A percentile compares a stretch with the other conserved stretches of the same genome.
Evolutionary conservation across 2,113 vertebrate species (phyloP).

Genomic region (Cinclus mexicanus): DNA sequence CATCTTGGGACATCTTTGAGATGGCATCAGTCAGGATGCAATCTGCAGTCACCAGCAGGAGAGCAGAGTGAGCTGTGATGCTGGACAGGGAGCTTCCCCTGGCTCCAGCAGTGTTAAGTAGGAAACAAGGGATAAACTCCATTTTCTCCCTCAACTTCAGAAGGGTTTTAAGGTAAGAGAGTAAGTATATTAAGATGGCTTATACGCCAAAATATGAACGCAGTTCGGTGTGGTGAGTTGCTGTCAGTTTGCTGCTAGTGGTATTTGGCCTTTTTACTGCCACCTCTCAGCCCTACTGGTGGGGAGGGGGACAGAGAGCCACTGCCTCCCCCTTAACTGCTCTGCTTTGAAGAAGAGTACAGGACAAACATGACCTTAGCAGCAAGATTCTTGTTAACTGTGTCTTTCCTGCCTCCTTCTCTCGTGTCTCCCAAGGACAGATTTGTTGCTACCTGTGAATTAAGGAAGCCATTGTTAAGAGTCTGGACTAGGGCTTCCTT

Average conservation of each 20-base stretch:
- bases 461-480: neutral
- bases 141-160: neutral
- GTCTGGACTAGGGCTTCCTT: neutral
- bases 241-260: neutral
- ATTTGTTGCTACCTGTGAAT: neutral
- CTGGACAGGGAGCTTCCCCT: neutral
- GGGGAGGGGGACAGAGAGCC: neutral
- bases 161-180: neutral
- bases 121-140: neutral
- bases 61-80: neutral
- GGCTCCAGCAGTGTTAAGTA: neutral
- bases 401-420: neutral
- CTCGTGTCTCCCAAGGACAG: neutral
- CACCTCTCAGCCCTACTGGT: neutral
- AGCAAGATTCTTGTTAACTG: neutral
- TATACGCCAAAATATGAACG: neutral
- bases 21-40: neutral
- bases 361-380: slow-evolving; percentile 36
- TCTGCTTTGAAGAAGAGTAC: slow-evolving; percentile 22
- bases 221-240: neutral
- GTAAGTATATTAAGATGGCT: neutral
- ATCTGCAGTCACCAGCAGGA: neutral
- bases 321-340: neutral
- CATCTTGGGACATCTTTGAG: neutral
- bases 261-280: neutral